phyloP scores from a whole-genome alignment of 2,113 vertebrate genomes.

The Chitala chitala region DNA sequence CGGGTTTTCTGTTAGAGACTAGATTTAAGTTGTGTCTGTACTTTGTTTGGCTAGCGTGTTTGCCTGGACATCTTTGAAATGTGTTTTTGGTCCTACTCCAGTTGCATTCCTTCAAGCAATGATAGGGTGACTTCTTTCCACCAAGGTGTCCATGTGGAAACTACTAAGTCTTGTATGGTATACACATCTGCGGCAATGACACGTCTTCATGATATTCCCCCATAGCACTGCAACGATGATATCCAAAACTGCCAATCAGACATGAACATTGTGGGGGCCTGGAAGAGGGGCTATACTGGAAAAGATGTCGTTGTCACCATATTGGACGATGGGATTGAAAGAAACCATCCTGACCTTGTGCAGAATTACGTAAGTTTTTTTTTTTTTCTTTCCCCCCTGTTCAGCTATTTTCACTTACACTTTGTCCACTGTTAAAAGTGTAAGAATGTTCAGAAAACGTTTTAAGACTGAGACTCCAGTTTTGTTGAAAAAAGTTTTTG shows the following conservation, averaged over 20 bases:
- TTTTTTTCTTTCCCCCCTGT: not conserved
- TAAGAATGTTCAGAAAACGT: too few relatives aligned
- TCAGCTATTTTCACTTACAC: not conserved
- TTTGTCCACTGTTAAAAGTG: too few relatives aligned
- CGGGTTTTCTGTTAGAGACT: not conserved
- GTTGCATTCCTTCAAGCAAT: not conserved
- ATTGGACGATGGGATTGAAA: conserved; percentile 93
- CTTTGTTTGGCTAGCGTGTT: not conserved
- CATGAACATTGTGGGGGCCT: conserved; percentile 98
- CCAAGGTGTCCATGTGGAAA: not conserved
- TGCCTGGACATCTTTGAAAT: not conserved
- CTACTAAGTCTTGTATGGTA: not conserved
- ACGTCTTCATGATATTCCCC: not conserved
- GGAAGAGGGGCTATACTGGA: conserved; percentile 95
- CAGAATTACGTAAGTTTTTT: conserved; percentile 92
- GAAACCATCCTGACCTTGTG: conserved; percentile 90
- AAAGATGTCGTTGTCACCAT: conserved; percentile 96
- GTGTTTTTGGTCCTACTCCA: not conserved
- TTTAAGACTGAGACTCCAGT: too few relatives aligned
- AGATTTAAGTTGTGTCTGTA: not conserved
- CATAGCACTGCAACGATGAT: conserved; percentile 91
- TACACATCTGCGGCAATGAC: conserved; percentile 29
- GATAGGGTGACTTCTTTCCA: not conserved
- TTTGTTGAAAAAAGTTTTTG: too few relatives aligned
- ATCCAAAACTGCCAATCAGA: conserved; percentile 93